Percentiles rank a stretch among this genome's conserved stretches.
Evolutionary conservation across 2,888 invertebrate species (phyloP).

Genomic region (Metellina segmentata): DNA sequence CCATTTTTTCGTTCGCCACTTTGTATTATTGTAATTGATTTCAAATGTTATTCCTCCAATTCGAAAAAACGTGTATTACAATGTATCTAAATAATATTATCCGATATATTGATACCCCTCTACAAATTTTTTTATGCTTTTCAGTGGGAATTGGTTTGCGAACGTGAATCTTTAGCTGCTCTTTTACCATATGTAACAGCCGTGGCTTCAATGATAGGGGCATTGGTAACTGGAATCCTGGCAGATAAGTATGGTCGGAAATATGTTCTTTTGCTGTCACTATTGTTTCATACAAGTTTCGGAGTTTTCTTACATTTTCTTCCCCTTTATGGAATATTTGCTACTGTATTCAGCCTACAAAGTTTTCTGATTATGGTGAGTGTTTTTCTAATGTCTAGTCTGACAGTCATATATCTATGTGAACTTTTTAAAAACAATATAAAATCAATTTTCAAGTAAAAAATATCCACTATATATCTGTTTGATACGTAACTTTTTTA

Average conservation of each 20-base stretch:
- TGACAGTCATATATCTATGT: no score
- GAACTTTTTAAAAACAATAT: no score
- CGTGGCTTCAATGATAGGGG: constrained; percentile 75
- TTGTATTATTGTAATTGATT: no score
- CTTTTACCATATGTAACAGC: constrained; percentile 74
- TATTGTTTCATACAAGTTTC: constrained; percentile 76
- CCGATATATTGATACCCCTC: no score
- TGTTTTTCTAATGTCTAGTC: not conserved
- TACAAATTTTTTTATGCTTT: constrained; percentile 42
- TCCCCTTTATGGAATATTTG: constrained; percentile 73
- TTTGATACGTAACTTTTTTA: no score
- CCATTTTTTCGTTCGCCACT: no score
- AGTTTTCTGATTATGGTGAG: constrained; percentile 76
- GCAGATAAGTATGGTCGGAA: constrained; percentile 77
- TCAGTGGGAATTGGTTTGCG: constrained; percentile 78
- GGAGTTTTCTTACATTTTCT: constrained; percentile 77
- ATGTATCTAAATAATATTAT: no score
- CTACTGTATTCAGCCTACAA: constrained; percentile 74
- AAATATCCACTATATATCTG: no score
- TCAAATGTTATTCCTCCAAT: no score
- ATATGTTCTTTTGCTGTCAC: constrained; percentile 62
- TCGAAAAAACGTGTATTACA: no score
- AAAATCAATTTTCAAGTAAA: no score
- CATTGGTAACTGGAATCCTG: constrained; percentile 72
- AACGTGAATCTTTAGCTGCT: constrained; percentile 72